phyloP scores from a whole-genome alignment of 2,797 vertebrate genomes.

The Coracias cyanogaster region DNA sequence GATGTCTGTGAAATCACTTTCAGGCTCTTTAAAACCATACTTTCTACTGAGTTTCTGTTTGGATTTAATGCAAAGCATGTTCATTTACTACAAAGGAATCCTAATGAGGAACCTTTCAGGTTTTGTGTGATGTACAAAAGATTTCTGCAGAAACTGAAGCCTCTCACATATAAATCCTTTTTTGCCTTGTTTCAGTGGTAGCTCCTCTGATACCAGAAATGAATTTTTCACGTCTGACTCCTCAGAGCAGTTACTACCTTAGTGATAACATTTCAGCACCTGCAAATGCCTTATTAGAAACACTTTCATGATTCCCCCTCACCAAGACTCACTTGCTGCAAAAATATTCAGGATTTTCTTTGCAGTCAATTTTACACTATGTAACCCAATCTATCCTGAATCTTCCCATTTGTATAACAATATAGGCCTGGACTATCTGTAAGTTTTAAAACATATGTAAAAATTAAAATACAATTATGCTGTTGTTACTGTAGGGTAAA shows the following conservation, averaged over 20 bases:
- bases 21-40: slow-evolving; percentile 29
- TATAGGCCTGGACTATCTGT: not conserved
- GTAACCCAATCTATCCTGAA: slow-evolving; percentile 41
- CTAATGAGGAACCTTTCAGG: slow-evolving; percentile 54
- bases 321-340: slow-evolving; percentile 7
- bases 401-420: slow-evolving; percentile 12
- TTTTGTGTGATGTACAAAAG: slow-evolving; percentile 41
- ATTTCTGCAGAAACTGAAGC: slow-evolving; percentile 21
- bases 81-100: slow-evolving; percentile 50
- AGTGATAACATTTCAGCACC: slow-evolving; percentile 54
- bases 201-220: slow-evolving; percentile 45
- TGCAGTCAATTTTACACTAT: slow-evolving; percentile 55
- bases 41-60: slow-evolving; percentile 25
- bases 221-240: slow-evolving; percentile 55
- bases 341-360: slow-evolving; percentile 51
- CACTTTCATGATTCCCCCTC: not conserved
- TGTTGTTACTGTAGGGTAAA: not conserved
- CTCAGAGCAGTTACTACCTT: slow-evolving; percentile 45
- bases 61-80: slow-evolving; percentile 48
- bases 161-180: not conserved
- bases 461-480: not conserved
- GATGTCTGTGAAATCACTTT: slow-evolving; percentile 32
- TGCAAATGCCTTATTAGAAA: slow-evolving; percentile 63
- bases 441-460: not conserved
- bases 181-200: slow-evolving; percentile 28